A percentile compares a stretch with the other conserved stretches of the same genome.
phyloP scores from a whole-genome alignment of 2,888 invertebrate genomes.

The Agonopterix alstromeriana region DNA sequence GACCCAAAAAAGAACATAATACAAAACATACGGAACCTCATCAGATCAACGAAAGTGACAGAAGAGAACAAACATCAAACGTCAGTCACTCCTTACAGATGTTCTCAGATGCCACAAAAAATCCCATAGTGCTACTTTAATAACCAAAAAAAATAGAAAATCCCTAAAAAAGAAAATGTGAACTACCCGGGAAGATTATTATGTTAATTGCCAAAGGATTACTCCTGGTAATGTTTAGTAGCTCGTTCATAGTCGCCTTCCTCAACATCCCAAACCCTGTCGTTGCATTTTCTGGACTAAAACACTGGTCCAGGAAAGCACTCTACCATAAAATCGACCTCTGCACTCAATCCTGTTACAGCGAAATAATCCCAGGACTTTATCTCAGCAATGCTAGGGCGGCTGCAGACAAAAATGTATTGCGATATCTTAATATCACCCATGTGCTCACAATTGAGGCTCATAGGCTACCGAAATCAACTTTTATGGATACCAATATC shows the following conservation, averaged over 20 bases:
- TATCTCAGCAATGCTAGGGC: conserved; percentile 66
- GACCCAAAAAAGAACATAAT: no score
- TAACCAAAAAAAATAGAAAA: neutral
- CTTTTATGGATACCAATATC: conserved; percentile 50
- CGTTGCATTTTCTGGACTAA: conserved; percentile 46
- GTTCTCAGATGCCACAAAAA: no score
- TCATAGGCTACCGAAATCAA: conserved; percentile 51
- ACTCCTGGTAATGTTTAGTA: conserved; percentile 20
- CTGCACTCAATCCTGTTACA: conserved; percentile 60
- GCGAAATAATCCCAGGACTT: conserved; percentile 54
- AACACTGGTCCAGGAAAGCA: conserved; percentile 52
- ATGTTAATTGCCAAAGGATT: conserved; percentile 5
- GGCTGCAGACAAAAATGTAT: conserved; percentile 48
- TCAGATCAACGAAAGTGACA: no score
- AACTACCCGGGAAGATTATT: neutral
- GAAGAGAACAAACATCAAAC: no score
- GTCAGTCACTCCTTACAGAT: no score
- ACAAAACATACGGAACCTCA: no score
- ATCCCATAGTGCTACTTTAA: no score
- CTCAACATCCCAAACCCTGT: conserved; percentile 54
- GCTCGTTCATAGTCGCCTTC: conserved; percentile 50
- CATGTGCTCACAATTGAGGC: conserved; percentile 69
- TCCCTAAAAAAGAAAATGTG: neutral
- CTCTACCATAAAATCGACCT: conserved; percentile 59
- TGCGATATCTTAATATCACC: conserved; percentile 57